Conservation (phyloP, 1,140 invertebrate species). For the Lethrus apterus region DNA sequence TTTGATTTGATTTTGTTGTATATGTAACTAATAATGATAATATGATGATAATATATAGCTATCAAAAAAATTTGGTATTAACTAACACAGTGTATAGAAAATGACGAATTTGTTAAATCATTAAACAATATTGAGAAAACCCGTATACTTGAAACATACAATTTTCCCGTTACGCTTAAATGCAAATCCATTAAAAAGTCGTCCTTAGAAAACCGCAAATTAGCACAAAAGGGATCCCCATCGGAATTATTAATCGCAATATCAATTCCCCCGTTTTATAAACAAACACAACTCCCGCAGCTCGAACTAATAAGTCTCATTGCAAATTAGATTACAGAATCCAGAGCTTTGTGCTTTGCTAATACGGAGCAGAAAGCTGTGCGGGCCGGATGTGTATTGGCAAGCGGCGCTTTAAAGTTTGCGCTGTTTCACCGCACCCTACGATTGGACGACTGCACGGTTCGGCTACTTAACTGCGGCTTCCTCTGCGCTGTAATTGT, state of each 20-base stretch:
- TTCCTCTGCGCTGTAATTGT: conserved; percentile 37
- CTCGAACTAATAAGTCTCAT: conserved; percentile 40
- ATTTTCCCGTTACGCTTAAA: too few species aligned
- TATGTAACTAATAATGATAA: too few species aligned
- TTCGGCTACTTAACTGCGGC: conserved; percentile 35
- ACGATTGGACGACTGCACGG: conserved; percentile 18
- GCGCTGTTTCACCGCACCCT: conserved; percentile 10
- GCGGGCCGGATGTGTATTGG: conserved; percentile 19
- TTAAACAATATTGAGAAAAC: too few species aligned
- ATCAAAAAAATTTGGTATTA: too few species aligned
- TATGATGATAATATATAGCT: too few species aligned
- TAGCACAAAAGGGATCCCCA: too few species aligned
- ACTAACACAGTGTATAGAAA: too few species aligned
- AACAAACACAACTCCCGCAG: conserved; percentile 33
- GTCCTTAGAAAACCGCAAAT: too few species aligned
- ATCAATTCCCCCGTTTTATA: conserved; percentile 32
- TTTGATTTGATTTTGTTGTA: too few species aligned
- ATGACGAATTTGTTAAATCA: too few species aligned
- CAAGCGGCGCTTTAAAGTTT: conserved; percentile 17
- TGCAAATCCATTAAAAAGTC: too few species aligned
- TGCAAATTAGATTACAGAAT: conserved; percentile 40
- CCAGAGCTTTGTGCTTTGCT: conserved; percentile 38
- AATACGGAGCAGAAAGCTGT: conserved; percentile 37
- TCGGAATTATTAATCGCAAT: conserved; percentile 31
- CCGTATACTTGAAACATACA: too few species aligned